phyloP scores from a whole-genome alignment of 2,888 invertebrate genomes.

The Apoda limacodes region DNA sequence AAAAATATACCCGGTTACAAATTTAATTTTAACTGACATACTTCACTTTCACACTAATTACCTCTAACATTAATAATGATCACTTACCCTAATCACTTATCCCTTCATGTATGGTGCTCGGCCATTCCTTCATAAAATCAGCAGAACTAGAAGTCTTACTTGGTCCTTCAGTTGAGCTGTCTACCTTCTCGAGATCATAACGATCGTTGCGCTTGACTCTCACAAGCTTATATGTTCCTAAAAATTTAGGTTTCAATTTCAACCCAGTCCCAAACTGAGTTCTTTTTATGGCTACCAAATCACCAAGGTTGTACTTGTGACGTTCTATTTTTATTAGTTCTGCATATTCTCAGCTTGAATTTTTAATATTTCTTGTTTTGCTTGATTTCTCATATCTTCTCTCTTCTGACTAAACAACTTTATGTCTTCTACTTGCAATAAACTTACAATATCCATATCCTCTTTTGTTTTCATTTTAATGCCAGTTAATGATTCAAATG shows the following conservation, averaged over 20 bases:
- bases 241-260: conserved; percentile 9
- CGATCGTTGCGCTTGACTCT: not conserved
- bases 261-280: conserved; percentile 15
- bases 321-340: conserved; percentile 10
- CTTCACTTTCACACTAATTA: no score
- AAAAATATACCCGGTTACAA: no score
- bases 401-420: conserved; percentile 2
- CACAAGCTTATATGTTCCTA: not conserved
- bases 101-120: not conserved
- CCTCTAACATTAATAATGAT: no score
- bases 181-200: conserved; percentile 1
- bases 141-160: not conserved
- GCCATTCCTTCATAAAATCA: conserved; percentile 1
- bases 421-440: conserved; percentile 3
- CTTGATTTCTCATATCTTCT: conserved; percentile 9
- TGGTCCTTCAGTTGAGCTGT: not conserved
- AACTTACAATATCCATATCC: conserved; percentile 1
- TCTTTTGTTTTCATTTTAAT: conserved; percentile 4
- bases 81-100: not conserved
- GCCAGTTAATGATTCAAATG: conserved; percentile 3
- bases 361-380: conserved; percentile 13
- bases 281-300: conserved; percentile 16
- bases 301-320: conserved; percentile 8
- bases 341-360: conserved; percentile 13
- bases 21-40: no score